Base-by-base conservation (phyloP, 35 echinoderm and acorn worm genomes). In the Strongylocentrotus purpuratus region DNA sequence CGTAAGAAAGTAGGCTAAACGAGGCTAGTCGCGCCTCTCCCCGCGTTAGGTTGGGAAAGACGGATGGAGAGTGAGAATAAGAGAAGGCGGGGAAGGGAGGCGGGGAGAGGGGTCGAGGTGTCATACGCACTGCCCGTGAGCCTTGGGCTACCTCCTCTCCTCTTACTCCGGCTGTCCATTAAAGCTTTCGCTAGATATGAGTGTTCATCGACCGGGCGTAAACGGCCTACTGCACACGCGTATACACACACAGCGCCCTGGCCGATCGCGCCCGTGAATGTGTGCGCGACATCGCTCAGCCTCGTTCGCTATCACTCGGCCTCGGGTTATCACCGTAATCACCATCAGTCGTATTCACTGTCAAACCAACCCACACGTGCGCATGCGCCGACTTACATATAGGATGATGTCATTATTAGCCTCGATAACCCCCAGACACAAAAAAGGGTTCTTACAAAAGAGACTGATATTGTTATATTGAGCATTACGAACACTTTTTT, bases 1-100 rank as follows among this genome's bases (percentile, higher is more conserved):
- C 91, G 18, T 46, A 15, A 93, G 91, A 93, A 93, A 93, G 91
- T 93, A 93, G 91, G 91, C 91, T 93, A 93, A 93, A 93, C 46
- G 91, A 93, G 46, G 31, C 91, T 93, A 31, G 91, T 31, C 91
- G 45, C 31, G 31, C 91, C n/a, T 93, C 91, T 41, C 7, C 45
- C 13, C 46, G 46, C 31, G 45, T 32, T 18, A 58, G 91, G 47
- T 47, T 93, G 48, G 87, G 48, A 48, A 25, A 58, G 87, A 8
- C 65, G 25, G 7, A 89, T 59, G 10, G 87, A 89, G 87, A 31
- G 45, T 7, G 87, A 20, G 32, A 89, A 33, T 89, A 31, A 45
- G 87, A 46, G 87, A 89, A 46, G 91, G 48, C 46, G 91, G 48
- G 91, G 48, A 45, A 89, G n/a, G 91, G 91, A 58, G 91, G 48